Percentiles rank a stretch among this genome's conserved stretches.
Evolutionary conservation across 2,888 invertebrate species (phyloP).

Genomic region (Laothoe populi): DNA sequence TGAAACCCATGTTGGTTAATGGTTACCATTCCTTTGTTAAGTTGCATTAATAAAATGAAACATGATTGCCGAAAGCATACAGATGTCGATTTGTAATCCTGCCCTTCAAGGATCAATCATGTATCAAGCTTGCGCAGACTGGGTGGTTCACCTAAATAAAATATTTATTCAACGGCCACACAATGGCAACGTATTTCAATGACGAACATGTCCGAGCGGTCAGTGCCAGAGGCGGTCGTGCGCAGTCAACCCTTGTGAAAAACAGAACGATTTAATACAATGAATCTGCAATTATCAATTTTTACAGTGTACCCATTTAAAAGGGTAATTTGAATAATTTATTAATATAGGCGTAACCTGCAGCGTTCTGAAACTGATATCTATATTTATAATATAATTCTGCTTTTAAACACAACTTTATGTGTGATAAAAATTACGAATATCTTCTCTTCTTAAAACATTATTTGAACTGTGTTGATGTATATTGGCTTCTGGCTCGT

Average conservation of each 20-base stretch:
- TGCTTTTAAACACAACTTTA: background rate
- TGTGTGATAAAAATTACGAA: background rate
- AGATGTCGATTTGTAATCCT: slow-evolving; percentile 57
- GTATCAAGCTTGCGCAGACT: slow-evolving; percentile 55
- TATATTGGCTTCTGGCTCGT: background rate
- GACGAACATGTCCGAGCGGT: slow-evolving; percentile 47
- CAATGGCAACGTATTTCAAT: slow-evolving; percentile 82
- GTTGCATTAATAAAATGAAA: slow-evolving; percentile 1
- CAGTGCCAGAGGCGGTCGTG: slow-evolving; percentile 53
- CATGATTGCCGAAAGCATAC: slow-evolving; percentile 28
- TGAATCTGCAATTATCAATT: slow-evolving; percentile 1
- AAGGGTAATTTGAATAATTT: slow-evolving; percentile 1
- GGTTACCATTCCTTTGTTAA: slow-evolving; percentile 13
- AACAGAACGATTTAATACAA: slow-evolving; percentile 19
- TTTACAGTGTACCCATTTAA: background rate
- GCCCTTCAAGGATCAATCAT: slow-evolving; percentile 79
- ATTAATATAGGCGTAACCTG: background rate
- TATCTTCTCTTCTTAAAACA: no score
- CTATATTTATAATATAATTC: background rate
- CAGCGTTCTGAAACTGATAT: background rate
- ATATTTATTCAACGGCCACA: slow-evolving; percentile 78
- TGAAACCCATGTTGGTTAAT: background rate
- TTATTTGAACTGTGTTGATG: no score
- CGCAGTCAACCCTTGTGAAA: slow-evolving; percentile 26
- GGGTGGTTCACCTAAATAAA: slow-evolving; percentile 77